A percentile compares a stretch with the other conserved stretches of the same genome.
phyloP scores from a whole-genome alignment of 2,797 vertebrate species.

The Forpus xanthops region DNA sequence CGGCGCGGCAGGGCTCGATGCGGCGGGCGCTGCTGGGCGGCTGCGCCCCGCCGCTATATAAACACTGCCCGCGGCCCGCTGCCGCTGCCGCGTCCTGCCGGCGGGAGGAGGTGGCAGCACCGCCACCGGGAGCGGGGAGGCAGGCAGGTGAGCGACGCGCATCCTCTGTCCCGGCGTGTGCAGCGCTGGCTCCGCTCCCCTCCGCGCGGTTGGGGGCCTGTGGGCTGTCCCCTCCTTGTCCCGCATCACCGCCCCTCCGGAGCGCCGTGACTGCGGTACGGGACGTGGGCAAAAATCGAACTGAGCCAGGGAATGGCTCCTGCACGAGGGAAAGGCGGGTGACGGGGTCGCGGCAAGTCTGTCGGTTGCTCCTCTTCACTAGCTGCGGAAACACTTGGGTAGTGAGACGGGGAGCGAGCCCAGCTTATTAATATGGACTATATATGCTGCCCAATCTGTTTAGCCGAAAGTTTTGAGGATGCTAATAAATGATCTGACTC shows the following conservation, averaged over 20 bases:
- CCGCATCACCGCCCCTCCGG: neutral
- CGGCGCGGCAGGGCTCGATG: neutral
- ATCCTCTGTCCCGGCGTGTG: neutral
- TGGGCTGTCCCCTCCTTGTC: neutral
- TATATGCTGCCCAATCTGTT: accelerated
- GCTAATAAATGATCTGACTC: accelerated
- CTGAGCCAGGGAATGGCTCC: neutral
- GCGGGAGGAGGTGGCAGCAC: neutral
- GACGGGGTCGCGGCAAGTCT: neutral
- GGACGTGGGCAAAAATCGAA: neutral
- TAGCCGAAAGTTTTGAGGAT: neutral
- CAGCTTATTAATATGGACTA: accelerated
- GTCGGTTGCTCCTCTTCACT: neutral
- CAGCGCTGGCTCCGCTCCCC: neutral
- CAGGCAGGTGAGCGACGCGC: neutral
- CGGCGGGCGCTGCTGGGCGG: neutral
- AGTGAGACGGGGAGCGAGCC: accelerated
- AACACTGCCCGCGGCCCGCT: neutral
- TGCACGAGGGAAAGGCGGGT: neutral
- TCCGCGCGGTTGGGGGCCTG: neutral
- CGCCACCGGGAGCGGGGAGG: neutral
- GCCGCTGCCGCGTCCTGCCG: neutral
- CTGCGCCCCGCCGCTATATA: neutral
- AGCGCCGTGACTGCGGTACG: neutral
- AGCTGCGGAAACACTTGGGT: accelerated